A percentile compares a stretch with the other conserved stretches of the same genome.
Evolutionary conservation across 2,888 invertebrate genomes (phyloP).

Genomic region (Drosophila meridiana): DNA sequence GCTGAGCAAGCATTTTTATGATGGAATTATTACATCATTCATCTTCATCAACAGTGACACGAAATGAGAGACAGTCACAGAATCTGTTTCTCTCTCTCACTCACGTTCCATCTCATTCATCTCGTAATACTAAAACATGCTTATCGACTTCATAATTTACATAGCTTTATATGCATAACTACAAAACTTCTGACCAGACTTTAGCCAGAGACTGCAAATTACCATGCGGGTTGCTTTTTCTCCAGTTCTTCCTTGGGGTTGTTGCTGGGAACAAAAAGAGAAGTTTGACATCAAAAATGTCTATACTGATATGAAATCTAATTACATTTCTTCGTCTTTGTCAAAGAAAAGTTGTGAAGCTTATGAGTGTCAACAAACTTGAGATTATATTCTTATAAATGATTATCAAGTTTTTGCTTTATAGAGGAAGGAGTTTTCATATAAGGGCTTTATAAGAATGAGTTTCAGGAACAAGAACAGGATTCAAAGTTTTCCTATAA

Average conservation of each 20-base stretch:
- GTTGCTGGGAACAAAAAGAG: constrained; percentile 47
- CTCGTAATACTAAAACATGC: constrained; percentile 50
- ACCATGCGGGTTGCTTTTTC: constrained; percentile 54
- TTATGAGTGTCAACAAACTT: constrained; percentile 28
- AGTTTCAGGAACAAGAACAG: too few species aligned
- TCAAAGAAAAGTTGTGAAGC: constrained; percentile 45
- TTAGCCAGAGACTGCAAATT: constrained; percentile 42
- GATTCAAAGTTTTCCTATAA: not conserved
- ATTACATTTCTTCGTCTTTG: constrained; percentile 53
- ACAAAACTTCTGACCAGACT: constrained; percentile 36
- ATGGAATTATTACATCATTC: constrained; percentile 81
- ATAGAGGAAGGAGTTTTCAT: not conserved
- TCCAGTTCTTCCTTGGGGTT: constrained; percentile 43
- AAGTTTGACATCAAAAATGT: constrained; percentile 27
- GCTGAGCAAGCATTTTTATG: constrained; percentile 71
- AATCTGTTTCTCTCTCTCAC: constrained; percentile 24
- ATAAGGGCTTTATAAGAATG: not conserved
- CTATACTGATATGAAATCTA: constrained; percentile 59
- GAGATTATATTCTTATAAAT: not conserved
- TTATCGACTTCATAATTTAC: constrained; percentile 61
- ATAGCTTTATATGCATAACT: constrained; percentile 36
- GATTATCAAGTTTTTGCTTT: not conserved
- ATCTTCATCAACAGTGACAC: constrained; percentile 68
- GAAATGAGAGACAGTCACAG: constrained; percentile 26
- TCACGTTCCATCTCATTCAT: constrained; percentile 19